A percentile compares a stretch with the other conserved stretches of the same genome.
Evolutionary conservation across 1,140 invertebrate genomes (phyloP).

Genomic region (Acromyrmex charruanus): DNA sequence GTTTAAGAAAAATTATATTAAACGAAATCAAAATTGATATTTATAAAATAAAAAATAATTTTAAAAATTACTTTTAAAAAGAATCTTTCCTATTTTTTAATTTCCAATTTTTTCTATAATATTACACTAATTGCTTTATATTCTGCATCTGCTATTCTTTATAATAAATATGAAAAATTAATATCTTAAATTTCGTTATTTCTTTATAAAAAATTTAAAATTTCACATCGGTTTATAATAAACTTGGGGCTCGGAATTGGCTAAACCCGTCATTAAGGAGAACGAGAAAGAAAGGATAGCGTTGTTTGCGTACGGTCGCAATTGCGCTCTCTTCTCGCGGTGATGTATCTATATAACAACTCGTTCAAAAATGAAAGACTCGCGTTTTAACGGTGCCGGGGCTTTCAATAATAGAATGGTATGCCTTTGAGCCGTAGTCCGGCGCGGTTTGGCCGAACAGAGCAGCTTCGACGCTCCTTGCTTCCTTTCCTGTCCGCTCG

Average conservation of each 20-base stretch:
- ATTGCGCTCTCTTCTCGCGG: slow-evolving; percentile 1
- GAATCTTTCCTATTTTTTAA: not conserved
- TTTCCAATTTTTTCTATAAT: not conserved
- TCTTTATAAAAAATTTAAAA: not conserved
- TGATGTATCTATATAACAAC: slow-evolving; percentile 44
- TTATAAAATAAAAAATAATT: not conserved
- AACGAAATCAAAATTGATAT: not conserved
- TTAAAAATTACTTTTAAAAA: not conserved
- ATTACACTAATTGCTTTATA: not conserved
- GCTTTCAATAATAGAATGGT: slow-evolving; percentile 84
- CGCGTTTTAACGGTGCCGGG: slow-evolving; percentile 69
- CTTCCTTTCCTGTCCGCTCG: slow-evolving; percentile 63
- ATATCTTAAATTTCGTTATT: not conserved
- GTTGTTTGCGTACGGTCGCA: slow-evolving; percentile 41
- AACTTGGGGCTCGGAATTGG: not conserved
- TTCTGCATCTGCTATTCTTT: not conserved
- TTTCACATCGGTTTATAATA: not conserved
- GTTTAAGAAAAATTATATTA: not conserved
- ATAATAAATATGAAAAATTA: not conserved
- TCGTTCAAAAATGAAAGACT: slow-evolving; percentile 75
- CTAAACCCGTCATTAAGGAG: not conserved
- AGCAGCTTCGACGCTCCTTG: slow-evolving; percentile 24
- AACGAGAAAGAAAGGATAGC: not conserved
- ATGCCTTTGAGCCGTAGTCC: slow-evolving; percentile 80
- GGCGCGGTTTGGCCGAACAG: slow-evolving; percentile 33